Evolutionary conservation across 2,797 vertebrate species (phyloP).

Genomic region (Mus spretus): DNA sequence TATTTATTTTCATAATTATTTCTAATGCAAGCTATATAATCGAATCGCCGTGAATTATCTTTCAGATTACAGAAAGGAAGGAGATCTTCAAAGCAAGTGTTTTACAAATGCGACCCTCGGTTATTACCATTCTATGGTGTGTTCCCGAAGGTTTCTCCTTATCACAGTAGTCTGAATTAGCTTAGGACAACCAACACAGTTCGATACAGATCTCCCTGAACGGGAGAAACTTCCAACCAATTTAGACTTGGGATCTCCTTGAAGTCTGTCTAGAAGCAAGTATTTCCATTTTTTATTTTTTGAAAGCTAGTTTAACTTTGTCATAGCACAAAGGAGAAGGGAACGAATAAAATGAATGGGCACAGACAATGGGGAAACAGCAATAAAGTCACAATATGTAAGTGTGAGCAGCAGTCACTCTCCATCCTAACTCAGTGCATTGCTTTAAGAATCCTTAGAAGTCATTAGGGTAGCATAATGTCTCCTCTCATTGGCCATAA

Average conservation of each 20-base stretch:
- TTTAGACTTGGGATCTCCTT: constrained; percentile 41
- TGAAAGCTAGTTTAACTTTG: constrained; percentile 25
- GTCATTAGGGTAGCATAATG: neutral
- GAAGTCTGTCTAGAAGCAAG: constrained; percentile 5
- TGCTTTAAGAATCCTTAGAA: neutral
- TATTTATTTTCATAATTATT: constrained; percentile 70
- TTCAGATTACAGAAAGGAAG: neutral
- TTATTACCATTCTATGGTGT: constrained; percentile 52
- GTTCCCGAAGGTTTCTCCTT: constrained; percentile 12
- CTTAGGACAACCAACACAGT: constrained; percentile 34
- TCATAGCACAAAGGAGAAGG: neutral
- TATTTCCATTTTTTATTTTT: constrained; percentile 58
- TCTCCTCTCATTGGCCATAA: neutral
- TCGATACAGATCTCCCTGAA: neutral
- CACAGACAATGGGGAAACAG: neutral
- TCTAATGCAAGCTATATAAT: constrained; percentile 68
- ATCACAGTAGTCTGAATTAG: constrained; percentile 70
- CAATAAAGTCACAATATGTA: neutral
- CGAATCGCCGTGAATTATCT: constrained; percentile 45
- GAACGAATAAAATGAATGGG: neutral
- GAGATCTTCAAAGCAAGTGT: constrained; percentile 49
- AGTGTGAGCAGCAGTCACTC: neutral
- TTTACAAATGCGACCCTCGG: constrained; percentile 47
- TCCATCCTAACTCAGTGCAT: constrained; percentile 57
- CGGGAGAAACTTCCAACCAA: constrained; percentile 63